Percentiles rank a stretch among this genome's conserved stretches.
Conservation (phyloP, 2,888 invertebrate species). For the Coelinius sp. region DNA sequence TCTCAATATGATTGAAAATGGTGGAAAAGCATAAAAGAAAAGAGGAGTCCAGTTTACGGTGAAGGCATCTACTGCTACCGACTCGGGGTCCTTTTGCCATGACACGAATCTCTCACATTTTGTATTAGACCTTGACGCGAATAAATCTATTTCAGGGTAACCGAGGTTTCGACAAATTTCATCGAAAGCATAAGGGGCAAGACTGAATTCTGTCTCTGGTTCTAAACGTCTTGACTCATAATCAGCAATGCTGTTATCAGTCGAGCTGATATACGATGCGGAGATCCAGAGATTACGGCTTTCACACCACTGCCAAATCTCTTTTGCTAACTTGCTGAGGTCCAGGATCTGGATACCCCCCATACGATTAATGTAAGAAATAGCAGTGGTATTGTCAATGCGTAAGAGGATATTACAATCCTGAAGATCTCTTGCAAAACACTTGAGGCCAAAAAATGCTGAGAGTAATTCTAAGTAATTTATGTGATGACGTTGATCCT, state of each 20-base stretch:
- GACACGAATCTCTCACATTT: slow-evolving; percentile 18
- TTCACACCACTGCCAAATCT: slow-evolving; percentile 43
- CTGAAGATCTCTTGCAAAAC: slow-evolving; percentile 31
- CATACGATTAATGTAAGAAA: slow-evolving; percentile 44
- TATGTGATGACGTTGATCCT: slow-evolving; percentile 33
- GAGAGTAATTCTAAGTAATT: slow-evolving; percentile 35
- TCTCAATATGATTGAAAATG: too few species aligned
- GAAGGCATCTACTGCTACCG: background rate
- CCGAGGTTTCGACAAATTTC: background rate
- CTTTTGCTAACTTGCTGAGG: slow-evolving; percentile 30
- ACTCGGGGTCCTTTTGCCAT: background rate
- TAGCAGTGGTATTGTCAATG: slow-evolving; percentile 41
- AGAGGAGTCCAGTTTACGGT: too few species aligned
- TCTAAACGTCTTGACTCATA: slow-evolving; percentile 33
- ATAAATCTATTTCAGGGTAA: slow-evolving; percentile 13
- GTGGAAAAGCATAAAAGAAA: too few species aligned
- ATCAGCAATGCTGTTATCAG: slow-evolving; percentile 39
- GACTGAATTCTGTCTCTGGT: slow-evolving; percentile 35
- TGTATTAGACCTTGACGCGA: slow-evolving; percentile 11
- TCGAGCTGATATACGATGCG: slow-evolving; percentile 38
- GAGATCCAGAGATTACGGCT: slow-evolving; percentile 34
- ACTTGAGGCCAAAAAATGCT: slow-evolving; percentile 37
- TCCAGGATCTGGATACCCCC: slow-evolving; percentile 29
- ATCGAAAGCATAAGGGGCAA: slow-evolving; percentile 33
- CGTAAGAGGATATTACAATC: slow-evolving; percentile 35